Base-by-base conservation (phyloP, 2,113 vertebrate species). In the Bubo bubo region DNA sequence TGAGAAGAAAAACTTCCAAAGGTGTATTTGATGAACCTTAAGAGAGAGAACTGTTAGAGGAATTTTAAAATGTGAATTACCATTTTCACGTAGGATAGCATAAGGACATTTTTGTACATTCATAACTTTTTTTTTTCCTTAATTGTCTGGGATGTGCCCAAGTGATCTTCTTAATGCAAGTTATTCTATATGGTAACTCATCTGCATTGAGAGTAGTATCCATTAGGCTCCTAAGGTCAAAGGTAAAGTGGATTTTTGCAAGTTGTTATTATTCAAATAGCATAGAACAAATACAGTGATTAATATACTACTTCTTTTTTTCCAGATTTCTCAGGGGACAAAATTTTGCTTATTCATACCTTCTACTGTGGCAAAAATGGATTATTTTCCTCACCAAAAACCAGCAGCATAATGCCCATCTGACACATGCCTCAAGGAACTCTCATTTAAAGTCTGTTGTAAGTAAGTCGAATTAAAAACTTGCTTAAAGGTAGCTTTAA, bases 241-340 rank as follows among this genome's bases (percentile, higher is more conserved):
- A 86, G 58, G 30, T 59, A 22, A 75, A 64, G 59, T 6, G n/a
- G 20, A 21, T n/a, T 81, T 73, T 86, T 76, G 35, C 6, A 10
- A 28, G 12, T 53, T 41, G 22, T 24, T 72, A 35, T 62, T 84
- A 71, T 63, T 95, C 43, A 72, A 19, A 50, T 47, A 75, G 49
- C 37, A 23, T 34, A 52, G 52, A 92, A 52, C 26, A 72, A 62
- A 12, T 43, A 12, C 15, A 52, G 11, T 74, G 17, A 70, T 94
- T 95, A 92, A 95, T 90, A 47, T 26, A 18, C 26, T 64, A 17
- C 8, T 73, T 10, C 4, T 87, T 18, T 50, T 72, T 45, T 95
- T 88, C 18, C 95, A 98, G 98, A 93, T 92, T 95, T 97, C 97
- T 98, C 97, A 95, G 95, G 94, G 95, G 71, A 95, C 80, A 80